Percentiles rank a stretch among this genome's conserved stretches.
phyloP scores from a whole-genome alignment of 2,113 vertebrate genomes.

The Panthera leo region DNA sequence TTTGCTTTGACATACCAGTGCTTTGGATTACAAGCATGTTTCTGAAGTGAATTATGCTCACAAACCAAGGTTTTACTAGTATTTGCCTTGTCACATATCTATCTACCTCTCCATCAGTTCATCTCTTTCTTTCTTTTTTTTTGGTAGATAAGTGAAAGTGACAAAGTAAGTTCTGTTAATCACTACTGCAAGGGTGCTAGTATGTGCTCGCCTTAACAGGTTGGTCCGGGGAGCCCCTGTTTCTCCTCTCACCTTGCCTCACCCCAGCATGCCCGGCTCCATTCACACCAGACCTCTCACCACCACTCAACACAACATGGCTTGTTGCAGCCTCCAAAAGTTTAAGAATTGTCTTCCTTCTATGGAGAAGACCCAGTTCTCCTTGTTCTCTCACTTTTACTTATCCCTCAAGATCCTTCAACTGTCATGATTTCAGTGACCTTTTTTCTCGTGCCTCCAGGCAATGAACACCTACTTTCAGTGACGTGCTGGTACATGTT shows the following conservation, averaged over 20 bases:
- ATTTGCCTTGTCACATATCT: not conserved
- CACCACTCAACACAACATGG: too few relatives aligned
- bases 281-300: not conserved
- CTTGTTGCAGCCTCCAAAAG: fast-evolving
- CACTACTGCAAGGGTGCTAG: not conserved
- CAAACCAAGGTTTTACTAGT: too few relatives aligned
- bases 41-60: too few relatives aligned
- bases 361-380: not conserved
- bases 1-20: too few relatives aligned
- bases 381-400: not conserved
- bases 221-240: not conserved
- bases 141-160: not conserved
- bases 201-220: not conserved
- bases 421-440: not conserved
- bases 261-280: not conserved
- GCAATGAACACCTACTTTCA: not conserved
- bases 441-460: not conserved
- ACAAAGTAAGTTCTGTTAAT: not conserved
- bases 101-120: not conserved
- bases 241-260: not conserved
- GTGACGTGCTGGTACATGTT: not conserved
- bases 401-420: not conserved
- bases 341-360: not conserved
- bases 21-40: too few relatives aligned
- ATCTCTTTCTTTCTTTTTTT: not conserved